Base-by-base conservation (phyloP, 2,113 vertebrate species). In the Plotosus lineatus region DNA sequence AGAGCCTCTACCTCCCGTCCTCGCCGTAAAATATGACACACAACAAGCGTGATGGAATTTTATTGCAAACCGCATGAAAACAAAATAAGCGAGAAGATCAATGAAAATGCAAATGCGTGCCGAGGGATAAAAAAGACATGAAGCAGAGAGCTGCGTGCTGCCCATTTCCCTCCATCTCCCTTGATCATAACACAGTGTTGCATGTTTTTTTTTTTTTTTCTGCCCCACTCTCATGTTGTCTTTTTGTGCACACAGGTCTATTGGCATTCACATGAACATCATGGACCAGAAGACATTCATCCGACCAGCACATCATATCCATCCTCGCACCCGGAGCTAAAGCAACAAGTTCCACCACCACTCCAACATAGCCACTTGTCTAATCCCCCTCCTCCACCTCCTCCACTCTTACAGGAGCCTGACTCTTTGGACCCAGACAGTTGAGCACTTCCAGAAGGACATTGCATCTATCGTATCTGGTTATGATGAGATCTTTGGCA, bases 261-360 rank as follows among this genome's bases (percentile, higher is more conserved):
- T 60, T 83, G 88, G 84, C 85, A 85, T 87, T 86, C 77, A 74
- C 74, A 77, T 82, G 82, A 73, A 65, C 78, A 77, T 82, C 83
- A 81, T 80, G 71, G 73, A 90, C 85, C 83, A 23, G 86, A 89
- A 88, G 84, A 85, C 82, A 84, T 78, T 85, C 87, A 89, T 87
- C 84, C 80, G 87, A 87, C 84, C 85, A 79, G 75, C 87, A 88
- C 83, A 88, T 89, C 81, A 82, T 86, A 69, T 86, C 86, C 87
- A 88, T 88, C 84, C 80, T 87, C 78, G 74, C 69, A 73, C 51
- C 63, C 40, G 53, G 82, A 75, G 78, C 82, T 80, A 69, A 75
- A 81, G 58, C 61, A 81, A 36, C 44, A 48, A 33, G 17, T 33
- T 4, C 63, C n/a, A 60, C 21, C 48, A 31, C 17, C 12, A 55